phyloP scores from a whole-genome alignment of 2,888 invertebrate species.

The Gisinianus flammeolus region DNA sequence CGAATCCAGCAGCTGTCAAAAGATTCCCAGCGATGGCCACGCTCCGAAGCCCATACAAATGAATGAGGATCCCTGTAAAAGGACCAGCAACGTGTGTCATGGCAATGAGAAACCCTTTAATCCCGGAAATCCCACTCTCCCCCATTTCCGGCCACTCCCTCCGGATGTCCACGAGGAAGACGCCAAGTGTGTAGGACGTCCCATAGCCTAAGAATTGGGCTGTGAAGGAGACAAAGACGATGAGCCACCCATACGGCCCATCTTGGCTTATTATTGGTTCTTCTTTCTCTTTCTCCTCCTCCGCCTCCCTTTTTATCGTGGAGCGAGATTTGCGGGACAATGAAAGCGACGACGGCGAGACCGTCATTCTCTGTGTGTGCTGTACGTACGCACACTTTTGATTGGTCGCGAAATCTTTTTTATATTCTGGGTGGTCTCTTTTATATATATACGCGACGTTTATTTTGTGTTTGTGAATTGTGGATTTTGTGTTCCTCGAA shows the following conservation, averaged over 20 bases:
- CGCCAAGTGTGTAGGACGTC: background rate
- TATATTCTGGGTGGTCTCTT: no score
- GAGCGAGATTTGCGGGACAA: no score
- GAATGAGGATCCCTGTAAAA: background rate
- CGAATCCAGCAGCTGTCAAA: background rate
- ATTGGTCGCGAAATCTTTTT: no score
- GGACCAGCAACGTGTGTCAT: background rate
- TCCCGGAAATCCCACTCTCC: background rate
- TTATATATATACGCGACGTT: no score
- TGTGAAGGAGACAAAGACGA: background rate
- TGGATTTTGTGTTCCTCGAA: no score
- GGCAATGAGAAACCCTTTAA: background rate
- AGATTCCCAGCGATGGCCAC: background rate
- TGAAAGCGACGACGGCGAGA: no score
- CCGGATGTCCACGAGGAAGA: background rate
- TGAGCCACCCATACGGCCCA: background rate
- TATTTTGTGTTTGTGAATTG: no score
- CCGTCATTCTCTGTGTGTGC: no score
- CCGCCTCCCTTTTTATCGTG: no score
- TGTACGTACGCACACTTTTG: no score
- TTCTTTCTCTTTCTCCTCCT: background rate
- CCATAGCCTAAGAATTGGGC: conserved; percentile 32
- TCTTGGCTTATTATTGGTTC: background rate
- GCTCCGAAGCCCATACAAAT: background rate
- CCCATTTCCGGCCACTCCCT: background rate